phyloP scores from a whole-genome alignment of 2,888 invertebrate genomes.

The Lypha dubia region DNA sequence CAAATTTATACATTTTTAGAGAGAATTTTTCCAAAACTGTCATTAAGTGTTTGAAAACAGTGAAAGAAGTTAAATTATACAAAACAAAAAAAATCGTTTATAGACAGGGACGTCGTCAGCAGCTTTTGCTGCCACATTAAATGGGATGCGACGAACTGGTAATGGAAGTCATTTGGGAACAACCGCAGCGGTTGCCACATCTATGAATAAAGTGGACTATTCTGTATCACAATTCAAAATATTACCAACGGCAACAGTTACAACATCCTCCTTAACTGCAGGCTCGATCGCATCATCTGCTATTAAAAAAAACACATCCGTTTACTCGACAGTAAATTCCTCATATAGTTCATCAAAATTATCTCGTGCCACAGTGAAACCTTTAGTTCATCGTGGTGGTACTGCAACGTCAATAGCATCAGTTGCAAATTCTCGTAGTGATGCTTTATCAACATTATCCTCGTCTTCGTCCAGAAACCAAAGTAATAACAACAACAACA shows the following conservation, averaged over 20 bases:
- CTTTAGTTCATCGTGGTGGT: slow-evolving; percentile 72
- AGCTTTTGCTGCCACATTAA: slow-evolving; percentile 65
- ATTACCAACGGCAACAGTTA: slow-evolving; percentile 41
- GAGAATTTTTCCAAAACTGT: background rate
- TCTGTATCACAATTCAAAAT: slow-evolving; percentile 66
- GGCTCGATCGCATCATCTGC: slow-evolving; percentile 47
- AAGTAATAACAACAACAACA: slow-evolving; percentile 71
- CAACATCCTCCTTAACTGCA: slow-evolving; percentile 60
- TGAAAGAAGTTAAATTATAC: slow-evolving; percentile 8
- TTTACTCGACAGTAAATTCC: slow-evolving; percentile 45
- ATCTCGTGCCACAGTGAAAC: slow-evolving; percentile 65
- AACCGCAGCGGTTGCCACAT: slow-evolving; percentile 74
- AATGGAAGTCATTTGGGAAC: slow-evolving; percentile 72
- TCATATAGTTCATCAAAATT: slow-evolving; percentile 59
- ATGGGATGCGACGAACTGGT: slow-evolving; percentile 79
- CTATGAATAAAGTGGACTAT: slow-evolving; percentile 74
- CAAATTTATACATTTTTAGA: background rate
- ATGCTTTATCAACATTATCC: slow-evolving; percentile 29
- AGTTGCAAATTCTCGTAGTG: slow-evolving; percentile 4
- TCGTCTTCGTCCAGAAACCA: slow-evolving; percentile 63
- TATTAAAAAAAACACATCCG: slow-evolving; percentile 58
- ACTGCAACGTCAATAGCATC: slow-evolving; percentile 30
- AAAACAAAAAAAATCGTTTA: slow-evolving; percentile 64
- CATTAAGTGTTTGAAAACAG: slow-evolving; percentile 20
- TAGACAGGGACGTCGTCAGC: slow-evolving; percentile 60